Evolutionary conservation across 2,888 invertebrate species (phyloP), one percentile per base, ranked within the genome.

Genomic region (Ennomos quercinarius): DNA sequence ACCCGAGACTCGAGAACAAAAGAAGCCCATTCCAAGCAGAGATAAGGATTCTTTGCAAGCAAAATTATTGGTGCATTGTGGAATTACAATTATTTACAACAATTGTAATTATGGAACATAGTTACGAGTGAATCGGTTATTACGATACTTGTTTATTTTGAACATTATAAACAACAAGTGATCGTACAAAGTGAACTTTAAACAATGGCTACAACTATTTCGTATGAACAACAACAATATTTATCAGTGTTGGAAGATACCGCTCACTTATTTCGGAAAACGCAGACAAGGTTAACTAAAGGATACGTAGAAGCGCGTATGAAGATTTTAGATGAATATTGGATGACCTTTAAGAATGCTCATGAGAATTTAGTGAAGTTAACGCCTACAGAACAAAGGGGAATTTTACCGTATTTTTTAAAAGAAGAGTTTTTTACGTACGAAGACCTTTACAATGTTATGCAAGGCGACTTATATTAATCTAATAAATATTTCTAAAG

Each of bases 281-380:
- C 54, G 34, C 46, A 57, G 54, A 48, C 56, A 11, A 41, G 66
- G 36, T 48, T 66, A 38, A 66, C 63, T 11, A 51, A 44, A 37
- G 63, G 61, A 11, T 67, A 67, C 45, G 51, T 67, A 3, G 59
- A 65, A 53, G 35, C 64, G 2, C 50, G 63, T 34, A 37, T 63
- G 10, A 54, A 61, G 43, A 48, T 51, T 10, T 59, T 67, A 9
- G 63, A 65, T 9, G 64, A 63, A 12, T 63, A 67, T 47, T 64
- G 67, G 63, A 35, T 17, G 2, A 40, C 51, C 0, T 67, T 62
- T 27, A 63, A 57, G 9, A 9, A 34, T 9, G 48, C 57, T 10
- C 66, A 68, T 40, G 13, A 52, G 9, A 54, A 61, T 9, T 54
- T 68, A 40, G 53, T 64, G 4, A 57, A 61, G 42, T 56, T 56